Percentiles rank a stretch among this genome's conserved stretches.
Evolutionary conservation across 2,888 invertebrate genomes (phyloP).

Genomic region (Operophtera brumata): DNA sequence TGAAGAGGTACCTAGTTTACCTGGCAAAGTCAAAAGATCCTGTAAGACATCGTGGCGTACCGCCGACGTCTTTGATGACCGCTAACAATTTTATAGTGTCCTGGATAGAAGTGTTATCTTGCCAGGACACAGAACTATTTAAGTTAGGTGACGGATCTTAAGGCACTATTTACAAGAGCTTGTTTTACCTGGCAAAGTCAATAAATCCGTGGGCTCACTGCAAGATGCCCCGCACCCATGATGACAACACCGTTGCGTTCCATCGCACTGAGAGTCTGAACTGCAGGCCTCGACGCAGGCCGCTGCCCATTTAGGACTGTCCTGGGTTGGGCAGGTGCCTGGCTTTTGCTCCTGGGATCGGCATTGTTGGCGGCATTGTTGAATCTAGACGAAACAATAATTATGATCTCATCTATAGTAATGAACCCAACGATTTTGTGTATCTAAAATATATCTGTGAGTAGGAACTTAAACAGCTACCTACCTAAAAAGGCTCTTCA

Average conservation of each 20-base stretch:
- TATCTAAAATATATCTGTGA: no score
- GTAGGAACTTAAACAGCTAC: no score
- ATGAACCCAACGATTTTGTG: no score
- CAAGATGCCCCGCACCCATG: slow-evolving; percentile 86
- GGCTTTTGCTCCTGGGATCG: slow-evolving; percentile 71
- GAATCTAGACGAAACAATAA: slow-evolving; percentile 19
- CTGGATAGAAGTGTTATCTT: no score
- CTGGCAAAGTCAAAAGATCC: no score
- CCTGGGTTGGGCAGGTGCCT: slow-evolving; percentile 66
- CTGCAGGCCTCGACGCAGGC: slow-evolving; percentile 82
- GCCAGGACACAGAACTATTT: no score
- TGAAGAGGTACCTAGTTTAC: no score
- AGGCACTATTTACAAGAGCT: not conserved
- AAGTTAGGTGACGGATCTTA: no score
- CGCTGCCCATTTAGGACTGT: slow-evolving; percentile 77
- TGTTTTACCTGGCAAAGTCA: slow-evolving; percentile 78
- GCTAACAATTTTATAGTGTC: no score
- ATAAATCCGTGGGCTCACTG: slow-evolving; percentile 82
- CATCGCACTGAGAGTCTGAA: slow-evolving; percentile 85
- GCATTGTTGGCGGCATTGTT: slow-evolving; percentile 82
- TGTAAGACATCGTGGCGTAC: no score
- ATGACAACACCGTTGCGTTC: slow-evolving; percentile 85
- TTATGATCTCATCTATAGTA: not conserved
- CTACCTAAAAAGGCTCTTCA: not conserved
- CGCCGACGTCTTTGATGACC: no score